Evolutionary conservation across 2,113 vertebrate genomes (phyloP).

Genomic region (Paralichthys olivaceus): DNA sequence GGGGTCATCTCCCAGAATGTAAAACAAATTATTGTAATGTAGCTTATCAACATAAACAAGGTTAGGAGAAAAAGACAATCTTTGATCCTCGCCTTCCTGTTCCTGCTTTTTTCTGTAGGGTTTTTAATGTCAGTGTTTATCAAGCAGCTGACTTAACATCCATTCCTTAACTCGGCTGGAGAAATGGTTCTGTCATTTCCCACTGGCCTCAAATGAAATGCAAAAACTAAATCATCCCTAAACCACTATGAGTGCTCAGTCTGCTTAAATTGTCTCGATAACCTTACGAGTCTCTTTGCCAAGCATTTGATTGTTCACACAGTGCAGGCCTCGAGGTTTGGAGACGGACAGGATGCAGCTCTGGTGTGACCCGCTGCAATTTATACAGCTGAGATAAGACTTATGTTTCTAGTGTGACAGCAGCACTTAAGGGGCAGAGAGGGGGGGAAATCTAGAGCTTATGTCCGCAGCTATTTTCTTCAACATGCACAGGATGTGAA

Average conservation of each 20-base stretch:
- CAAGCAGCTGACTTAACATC: constrained; percentile 12
- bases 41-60: constrained; percentile 2
- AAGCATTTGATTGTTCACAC: constrained; percentile 28
- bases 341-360: constrained; percentile 39
- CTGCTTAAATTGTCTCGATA: constrained; percentile 36
- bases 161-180: not conserved
- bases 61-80: not conserved
- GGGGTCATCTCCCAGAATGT: not conserved
- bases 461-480: constrained; percentile 48
- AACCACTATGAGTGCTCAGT: constrained; percentile 21
- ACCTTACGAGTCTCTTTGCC: constrained; percentile 18
- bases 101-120: not conserved
- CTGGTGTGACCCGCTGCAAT: constrained; percentile 55
- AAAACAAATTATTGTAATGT: not conserved
- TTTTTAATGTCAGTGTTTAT: constrained; percentile 7
- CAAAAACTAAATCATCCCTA: constrained; percentile 18
- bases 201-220: constrained; percentile 16
- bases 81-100: not conserved
- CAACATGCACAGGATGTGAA: constrained; percentile 49
- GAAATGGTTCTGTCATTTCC: constrained; percentile 11
- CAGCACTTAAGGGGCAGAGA: constrained; percentile 47
- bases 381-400: constrained; percentile 61
- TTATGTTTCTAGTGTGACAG: constrained; percentile 56
- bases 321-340: constrained; percentile 21
- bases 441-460: constrained; percentile 27